phyloP scores from a whole-genome alignment of 2,888 invertebrate genomes.

The Smittia sp. region DNA sequence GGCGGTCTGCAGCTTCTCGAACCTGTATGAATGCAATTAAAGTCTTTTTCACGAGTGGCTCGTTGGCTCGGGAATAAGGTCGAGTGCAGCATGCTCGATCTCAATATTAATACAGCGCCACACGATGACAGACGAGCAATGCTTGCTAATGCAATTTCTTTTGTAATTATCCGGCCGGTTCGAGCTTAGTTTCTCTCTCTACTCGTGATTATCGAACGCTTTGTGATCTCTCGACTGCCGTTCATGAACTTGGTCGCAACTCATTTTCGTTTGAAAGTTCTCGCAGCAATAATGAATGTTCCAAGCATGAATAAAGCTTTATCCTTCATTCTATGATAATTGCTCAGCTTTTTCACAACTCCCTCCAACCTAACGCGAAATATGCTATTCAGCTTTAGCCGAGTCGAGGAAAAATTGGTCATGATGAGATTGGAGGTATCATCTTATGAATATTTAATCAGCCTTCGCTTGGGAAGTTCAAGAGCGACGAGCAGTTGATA shows the following conservation, averaged over 20 bases:
- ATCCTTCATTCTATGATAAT: conserved; percentile 30
- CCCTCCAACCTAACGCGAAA: not conserved
- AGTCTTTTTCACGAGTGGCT: not conserved
- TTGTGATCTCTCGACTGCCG: not conserved
- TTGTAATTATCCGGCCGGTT: not conserved
- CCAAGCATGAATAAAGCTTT: no score
- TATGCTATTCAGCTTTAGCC: not conserved
- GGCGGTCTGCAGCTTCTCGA: not conserved
- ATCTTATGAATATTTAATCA: conserved; percentile 6
- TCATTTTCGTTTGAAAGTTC: not conserved
- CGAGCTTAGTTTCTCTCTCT: conserved; percentile 8
- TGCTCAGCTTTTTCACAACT: not conserved
- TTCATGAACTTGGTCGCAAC: conserved; percentile 34
- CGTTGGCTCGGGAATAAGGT: not conserved
- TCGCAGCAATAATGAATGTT: no score
- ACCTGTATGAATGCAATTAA: not conserved
- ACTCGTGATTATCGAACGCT: not conserved
- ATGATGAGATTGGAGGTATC: not conserved
- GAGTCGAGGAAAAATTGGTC: not conserved
- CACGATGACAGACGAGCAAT: not conserved
- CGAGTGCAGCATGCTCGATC: conserved; percentile 3
- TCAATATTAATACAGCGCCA: not conserved
- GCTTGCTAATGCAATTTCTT: not conserved
- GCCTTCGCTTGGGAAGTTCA: conserved; percentile 16
- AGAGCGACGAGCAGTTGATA: conserved; percentile 3